These are phyloP conservation scores for Squalus acanthias DNA, from an alignment of 2,797 vertebrate species.

Conservation along the genomic window DNA sequence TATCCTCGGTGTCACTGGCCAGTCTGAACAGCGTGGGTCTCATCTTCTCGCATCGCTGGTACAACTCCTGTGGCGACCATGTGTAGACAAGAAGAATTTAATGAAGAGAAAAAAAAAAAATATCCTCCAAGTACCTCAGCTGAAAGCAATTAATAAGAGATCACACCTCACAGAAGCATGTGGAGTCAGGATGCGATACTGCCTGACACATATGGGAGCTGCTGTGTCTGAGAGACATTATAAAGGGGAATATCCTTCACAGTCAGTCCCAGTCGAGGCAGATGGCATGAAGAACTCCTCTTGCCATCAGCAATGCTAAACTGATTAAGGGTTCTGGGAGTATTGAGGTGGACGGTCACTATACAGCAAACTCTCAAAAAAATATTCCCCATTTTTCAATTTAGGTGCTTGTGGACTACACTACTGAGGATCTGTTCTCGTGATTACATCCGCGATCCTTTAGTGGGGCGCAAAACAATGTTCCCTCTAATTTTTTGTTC, in stretches of 20 bases:
- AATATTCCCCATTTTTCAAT: neutral
- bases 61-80: conserved; percentile 71
- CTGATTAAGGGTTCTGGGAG: neutral
- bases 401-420: neutral
- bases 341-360: neutral
- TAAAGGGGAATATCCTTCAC: neutral
- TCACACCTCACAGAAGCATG: neutral
- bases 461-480: no score
- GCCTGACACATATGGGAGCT: neutral
- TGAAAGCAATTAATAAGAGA: neutral
- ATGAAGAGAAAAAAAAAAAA: neutral
- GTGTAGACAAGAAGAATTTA: neutral
- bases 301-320: neutral
- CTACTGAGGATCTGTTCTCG: neutral
- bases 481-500: no score
- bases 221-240: neutral
- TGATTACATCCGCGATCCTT: neutral
- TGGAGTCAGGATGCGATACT: neutral
- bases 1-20: conserved; percentile 97
- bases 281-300: neutral
- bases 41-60: conserved; percentile 95
- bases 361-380: neutral
- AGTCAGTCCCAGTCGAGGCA: neutral
- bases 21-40: conserved; percentile 88
- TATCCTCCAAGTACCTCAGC: neutral